These are phyloP conservation scores for Drosophila pseudotakahashii DNA, from an alignment of 2,888 invertebrate genomes.

Conservation along the genomic window DNA sequence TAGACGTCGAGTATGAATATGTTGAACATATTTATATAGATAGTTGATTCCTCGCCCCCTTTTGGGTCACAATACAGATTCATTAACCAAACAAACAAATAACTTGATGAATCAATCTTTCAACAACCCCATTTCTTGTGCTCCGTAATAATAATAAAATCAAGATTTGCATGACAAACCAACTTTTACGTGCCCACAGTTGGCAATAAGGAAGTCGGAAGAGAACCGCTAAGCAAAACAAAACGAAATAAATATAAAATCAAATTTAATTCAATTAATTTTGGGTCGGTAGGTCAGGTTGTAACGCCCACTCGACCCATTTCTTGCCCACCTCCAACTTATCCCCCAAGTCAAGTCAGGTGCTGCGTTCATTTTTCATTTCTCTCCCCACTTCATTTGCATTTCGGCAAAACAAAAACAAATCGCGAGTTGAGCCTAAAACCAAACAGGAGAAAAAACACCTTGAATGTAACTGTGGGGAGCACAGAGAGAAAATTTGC, in stretches of 20 bases:
- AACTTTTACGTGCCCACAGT: slow-evolving; percentile 33
- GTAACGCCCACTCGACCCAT: slow-evolving; percentile 3
- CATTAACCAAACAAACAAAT: slow-evolving; percentile 43
- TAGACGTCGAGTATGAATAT: neutral
- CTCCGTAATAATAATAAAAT: slow-evolving; percentile 22
- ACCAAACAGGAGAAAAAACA: slow-evolving; percentile 28
- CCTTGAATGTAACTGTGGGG: slow-evolving; percentile 37
- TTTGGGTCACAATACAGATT: slow-evolving; percentile 26
- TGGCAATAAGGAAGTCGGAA: slow-evolving; percentile 12
- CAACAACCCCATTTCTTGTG: slow-evolving; percentile 22
- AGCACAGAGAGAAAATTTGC: neutral
- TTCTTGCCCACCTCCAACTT: slow-evolving; percentile 23
- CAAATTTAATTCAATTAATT: slow-evolving; percentile 74
- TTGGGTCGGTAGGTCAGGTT: slow-evolving; percentile 71
- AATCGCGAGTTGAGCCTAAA: slow-evolving; percentile 28
- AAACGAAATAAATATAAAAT: slow-evolving; percentile 46
- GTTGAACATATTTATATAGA: too few relatives aligned
- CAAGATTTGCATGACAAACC: slow-evolving; percentile 46
- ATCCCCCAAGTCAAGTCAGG: slow-evolving; percentile 50
- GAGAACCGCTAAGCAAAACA: slow-evolving; percentile 41
- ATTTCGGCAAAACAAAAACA: slow-evolving; percentile 54
- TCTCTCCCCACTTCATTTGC: slow-evolving; percentile 68
- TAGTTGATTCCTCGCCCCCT: neutral
- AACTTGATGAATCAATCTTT: slow-evolving; percentile 18
- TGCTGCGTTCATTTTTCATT: slow-evolving; percentile 65